Evolutionary conservation across 1,140 invertebrate genomes (phyloP), one percentile per base, ranked within the genome.

Genomic region (Brachionus asplanchnoidis): DNA sequence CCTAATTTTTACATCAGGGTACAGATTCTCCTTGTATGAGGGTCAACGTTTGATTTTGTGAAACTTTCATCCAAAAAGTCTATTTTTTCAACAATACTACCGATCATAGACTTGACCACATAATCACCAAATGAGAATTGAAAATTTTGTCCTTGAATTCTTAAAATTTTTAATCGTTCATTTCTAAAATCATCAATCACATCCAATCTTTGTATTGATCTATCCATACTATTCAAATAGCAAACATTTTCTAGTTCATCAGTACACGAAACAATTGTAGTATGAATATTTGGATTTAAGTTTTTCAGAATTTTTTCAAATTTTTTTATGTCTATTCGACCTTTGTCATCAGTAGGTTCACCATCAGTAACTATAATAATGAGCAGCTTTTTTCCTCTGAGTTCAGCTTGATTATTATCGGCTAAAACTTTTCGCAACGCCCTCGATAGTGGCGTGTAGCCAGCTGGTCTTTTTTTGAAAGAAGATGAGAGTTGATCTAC

Each of bases 91-190:
- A 36, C 56, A 23, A 82, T 26, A 65, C 50, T 60, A 2, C 79
- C 79, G 8, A 82, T 44, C 53, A 82, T 42, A 11, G 79, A 36
- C 26, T 82, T 82, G 1, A 82, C 79, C 32, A 82, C 79, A 68
- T 82, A 82, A 68, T 82, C 79, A 68, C 79, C 53, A 68, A 60
- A 82, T 12, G 79, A 82, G 26, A 82, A 82, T 9, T 8, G 0
- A 66, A 60, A 82, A n/a, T 5, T 36, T 7, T 4, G 14, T 11
- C 79, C 79, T 44, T 60, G 17, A 2, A 4, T 12, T 40, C 14
- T 23, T 32, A 40, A n/a, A 8, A 82, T 14, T 32, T 82, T 28
- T 7, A 5, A 6, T 65, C 23, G 32, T 65, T 82, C 79, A 26
- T 23, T 82, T 32, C 53, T 23, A 32, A 66, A 82, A 82, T 65